A percentile compares a stretch with the other conserved stretches of the same genome.
Evolutionary conservation across 2,888 invertebrate species (phyloP).

Genomic region (Erebia palarica): DNA sequence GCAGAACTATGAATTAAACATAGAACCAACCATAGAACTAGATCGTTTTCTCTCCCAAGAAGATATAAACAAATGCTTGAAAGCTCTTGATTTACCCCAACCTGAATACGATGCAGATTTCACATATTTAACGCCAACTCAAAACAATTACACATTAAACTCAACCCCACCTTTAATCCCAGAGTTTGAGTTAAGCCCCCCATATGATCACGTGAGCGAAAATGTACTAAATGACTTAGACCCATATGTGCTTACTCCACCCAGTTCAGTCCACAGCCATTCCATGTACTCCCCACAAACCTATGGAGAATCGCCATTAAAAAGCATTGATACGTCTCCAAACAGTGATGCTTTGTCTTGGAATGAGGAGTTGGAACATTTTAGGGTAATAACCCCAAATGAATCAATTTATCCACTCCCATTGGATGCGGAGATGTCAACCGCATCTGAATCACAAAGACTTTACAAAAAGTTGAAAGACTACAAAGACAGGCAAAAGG

Average conservation of each 20-base stretch:
- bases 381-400: neutral
- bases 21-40: neutral
- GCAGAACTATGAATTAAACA: neutral
- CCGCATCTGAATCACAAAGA: neutral
- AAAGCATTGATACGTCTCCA: neutral
- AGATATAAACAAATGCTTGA: neutral
- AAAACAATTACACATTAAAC: neutral
- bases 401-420: neutral
- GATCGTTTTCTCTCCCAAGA: neutral
- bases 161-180: neutral
- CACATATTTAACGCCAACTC: neutral
- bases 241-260: neutral
- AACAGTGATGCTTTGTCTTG: constrained; percentile 4
- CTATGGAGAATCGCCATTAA: neutral
- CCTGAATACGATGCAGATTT: neutral
- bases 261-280: constrained; percentile 2
- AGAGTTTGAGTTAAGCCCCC: neutral
- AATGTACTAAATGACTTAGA: neutral
- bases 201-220: neutral
- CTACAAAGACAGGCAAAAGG: constrained; percentile 70
- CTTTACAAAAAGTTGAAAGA: constrained; percentile 51
- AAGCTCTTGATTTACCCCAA: neutral
- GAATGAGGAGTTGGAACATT: constrained; percentile 1
- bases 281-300: neutral
- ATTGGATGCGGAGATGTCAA: neutral